Percentiles rank a stretch among this genome's conserved stretches.
These are phyloP conservation scores for Scaptomyza graminum DNA, from an alignment of 1,140 invertebrate genomes.

Conservation along the genomic window DNA sequence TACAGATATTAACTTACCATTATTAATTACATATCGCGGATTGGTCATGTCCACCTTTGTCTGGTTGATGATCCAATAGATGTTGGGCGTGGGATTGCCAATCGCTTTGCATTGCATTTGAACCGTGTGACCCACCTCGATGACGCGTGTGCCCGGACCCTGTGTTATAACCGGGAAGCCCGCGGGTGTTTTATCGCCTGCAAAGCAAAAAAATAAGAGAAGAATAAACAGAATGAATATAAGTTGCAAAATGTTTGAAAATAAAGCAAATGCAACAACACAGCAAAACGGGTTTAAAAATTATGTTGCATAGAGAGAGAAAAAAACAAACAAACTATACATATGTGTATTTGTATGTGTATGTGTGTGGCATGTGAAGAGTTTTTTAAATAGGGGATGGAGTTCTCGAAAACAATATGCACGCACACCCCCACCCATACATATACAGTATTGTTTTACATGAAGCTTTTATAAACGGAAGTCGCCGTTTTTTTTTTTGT, in stretches of 20 bases:
- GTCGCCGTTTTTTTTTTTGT: constrained; percentile 58
- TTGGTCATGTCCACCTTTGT: constrained; percentile 94
- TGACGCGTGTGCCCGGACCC: constrained; percentile 91
- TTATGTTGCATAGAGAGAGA: constrained; percentile 58
- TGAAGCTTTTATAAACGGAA: constrained; percentile 77
- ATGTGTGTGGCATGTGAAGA: constrained; percentile 26
- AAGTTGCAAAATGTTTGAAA: constrained; percentile 36
- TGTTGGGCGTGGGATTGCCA: constrained; percentile 93
- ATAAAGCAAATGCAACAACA: constrained; percentile 29
- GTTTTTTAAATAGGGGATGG: constrained; percentile 20
- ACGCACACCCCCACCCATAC: constrained; percentile 8
- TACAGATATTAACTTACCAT: constrained; percentile 86
- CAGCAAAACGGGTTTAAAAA: constrained; percentile 64
- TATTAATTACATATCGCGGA: constrained; percentile 92
- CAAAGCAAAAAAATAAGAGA: constrained; percentile 30
- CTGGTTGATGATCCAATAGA: constrained; percentile 96
- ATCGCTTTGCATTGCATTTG: constrained; percentile 93
- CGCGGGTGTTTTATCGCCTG: constrained; percentile 92
- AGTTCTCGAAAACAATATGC: constrained; percentile 74
- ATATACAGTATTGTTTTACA: constrained; percentile 78
- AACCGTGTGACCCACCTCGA: constrained; percentile 97
- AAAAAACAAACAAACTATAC: constrained; percentile 40
- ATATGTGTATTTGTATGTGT: background rate
- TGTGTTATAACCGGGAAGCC: constrained; percentile 96
- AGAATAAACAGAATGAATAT: constrained; percentile 13